phyloP scores from a whole-genome alignment of 2,888 invertebrate genomes.

The Drosophila infuscata region DNA sequence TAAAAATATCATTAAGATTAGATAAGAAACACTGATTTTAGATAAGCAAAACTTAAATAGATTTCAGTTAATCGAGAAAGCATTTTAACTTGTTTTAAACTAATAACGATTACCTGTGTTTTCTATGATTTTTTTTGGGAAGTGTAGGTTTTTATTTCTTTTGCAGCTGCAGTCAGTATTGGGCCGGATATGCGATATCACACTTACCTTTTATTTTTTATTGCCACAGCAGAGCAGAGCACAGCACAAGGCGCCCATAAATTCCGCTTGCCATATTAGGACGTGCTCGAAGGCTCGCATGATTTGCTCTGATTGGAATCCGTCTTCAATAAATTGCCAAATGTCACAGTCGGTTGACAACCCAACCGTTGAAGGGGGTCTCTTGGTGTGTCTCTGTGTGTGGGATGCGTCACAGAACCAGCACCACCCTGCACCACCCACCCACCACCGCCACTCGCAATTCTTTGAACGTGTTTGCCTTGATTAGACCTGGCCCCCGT shows the following conservation, averaged over 20 bases:
- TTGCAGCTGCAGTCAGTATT: constrained; percentile 6
- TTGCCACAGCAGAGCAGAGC: constrained; percentile 48
- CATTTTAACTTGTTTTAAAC: too few relatives aligned
- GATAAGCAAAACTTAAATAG: neutral
- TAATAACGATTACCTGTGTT: too few relatives aligned
- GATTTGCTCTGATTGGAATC: constrained; percentile 78
- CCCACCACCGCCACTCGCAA: constrained; percentile 23
- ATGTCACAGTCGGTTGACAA: constrained; percentile 74
- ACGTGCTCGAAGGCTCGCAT: constrained; percentile 58
- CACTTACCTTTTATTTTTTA: constrained; percentile 80
- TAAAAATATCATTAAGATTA: neutral
- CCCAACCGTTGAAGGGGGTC: constrained; percentile 12
- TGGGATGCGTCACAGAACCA: neutral
- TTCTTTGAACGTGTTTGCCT: constrained; percentile 71
- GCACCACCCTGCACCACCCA: neutral
- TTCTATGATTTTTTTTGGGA: too few relatives aligned
- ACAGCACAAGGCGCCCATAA: constrained; percentile 69
- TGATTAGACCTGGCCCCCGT: constrained; percentile 55
- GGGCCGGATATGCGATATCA: constrained; percentile 65
- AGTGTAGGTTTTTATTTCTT: neutral
- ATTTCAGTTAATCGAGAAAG: too few relatives aligned
- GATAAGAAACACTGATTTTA: neutral
- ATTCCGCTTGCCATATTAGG: constrained; percentile 71
- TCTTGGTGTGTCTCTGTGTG: neutral
- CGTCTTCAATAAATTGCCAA: constrained; percentile 79